Percentiles rank a stretch among this genome's conserved stretches.
phyloP scores from a whole-genome alignment of 1,140 invertebrate genomes.

The Polyergus mexicanus region DNA sequence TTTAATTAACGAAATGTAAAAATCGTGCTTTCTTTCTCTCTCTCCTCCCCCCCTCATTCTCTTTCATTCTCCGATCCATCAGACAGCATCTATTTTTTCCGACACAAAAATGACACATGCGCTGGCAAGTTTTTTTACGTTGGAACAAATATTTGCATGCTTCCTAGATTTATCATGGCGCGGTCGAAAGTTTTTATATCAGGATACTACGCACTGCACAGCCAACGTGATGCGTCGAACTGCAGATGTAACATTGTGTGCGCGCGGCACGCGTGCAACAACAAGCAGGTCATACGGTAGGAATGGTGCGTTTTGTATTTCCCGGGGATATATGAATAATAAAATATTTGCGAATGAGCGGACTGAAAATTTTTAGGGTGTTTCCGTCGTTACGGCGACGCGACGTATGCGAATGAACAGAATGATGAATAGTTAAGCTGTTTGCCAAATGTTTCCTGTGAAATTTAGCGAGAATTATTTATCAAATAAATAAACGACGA shows the following conservation, averaged over 20 bases:
- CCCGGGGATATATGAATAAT: conserved; percentile 44
- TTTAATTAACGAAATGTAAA: conserved; percentile 58
- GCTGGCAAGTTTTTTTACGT: background rate
- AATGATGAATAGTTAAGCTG: conserved; percentile 27
- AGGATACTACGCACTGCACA: too few relatives aligned
- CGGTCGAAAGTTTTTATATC: conserved; percentile 40
- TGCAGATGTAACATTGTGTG: conserved; percentile 12
- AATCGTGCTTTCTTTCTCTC: too few relatives aligned
- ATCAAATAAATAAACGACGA: conserved; percentile 15
- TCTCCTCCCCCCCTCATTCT: too few relatives aligned
- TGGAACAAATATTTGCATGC: conserved; percentile 55
- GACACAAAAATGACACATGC: conserved; percentile 17
- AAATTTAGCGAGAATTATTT: background rate
- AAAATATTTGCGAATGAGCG: conserved; percentile 54
- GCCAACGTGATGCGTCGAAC: background rate
- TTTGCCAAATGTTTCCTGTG: background rate
- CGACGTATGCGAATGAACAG: background rate
- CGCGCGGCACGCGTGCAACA: background rate
- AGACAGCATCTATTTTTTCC: conserved; percentile 5
- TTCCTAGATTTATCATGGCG: conserved; percentile 36
- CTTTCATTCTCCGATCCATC: background rate
- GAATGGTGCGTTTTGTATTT: conserved; percentile 25
- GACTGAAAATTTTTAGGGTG: conserved; percentile 33
- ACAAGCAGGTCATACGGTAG: conserved; percentile 8
- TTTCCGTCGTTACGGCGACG: background rate